Percentiles rank a stretch among this genome's conserved stretches.
Conservation (phyloP, 2,888 invertebrate species). For the Kryphioiulus occultus region DNA sequence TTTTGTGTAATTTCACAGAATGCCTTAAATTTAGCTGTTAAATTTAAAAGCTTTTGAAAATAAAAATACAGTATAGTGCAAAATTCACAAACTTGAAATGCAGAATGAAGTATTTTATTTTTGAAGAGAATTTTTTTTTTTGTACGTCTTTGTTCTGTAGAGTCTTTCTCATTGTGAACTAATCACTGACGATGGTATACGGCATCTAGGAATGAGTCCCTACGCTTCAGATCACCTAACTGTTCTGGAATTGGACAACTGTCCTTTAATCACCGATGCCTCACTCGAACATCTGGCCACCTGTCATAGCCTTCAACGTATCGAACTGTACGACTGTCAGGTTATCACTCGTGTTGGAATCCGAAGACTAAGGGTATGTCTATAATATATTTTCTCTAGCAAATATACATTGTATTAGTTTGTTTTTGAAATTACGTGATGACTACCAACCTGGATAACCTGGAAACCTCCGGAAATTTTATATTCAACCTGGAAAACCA, state of each 20-base stretch:
- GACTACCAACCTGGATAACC: no score
- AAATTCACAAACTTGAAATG: no score
- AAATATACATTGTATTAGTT: conserved; percentile 18
- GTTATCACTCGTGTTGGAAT: conserved; percentile 97
- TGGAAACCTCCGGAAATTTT: no score
- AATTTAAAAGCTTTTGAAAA: no score
- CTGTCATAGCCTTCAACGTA: conserved; percentile 94
- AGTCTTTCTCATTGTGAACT: conserved; percentile 98
- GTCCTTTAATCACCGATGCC: conserved; percentile 96
- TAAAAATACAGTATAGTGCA: no score
- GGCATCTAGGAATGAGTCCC: conserved; percentile 89
- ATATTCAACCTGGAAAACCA: no score
- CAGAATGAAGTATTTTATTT: no score
- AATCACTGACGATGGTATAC: conserved; percentile 97
- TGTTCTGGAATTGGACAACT: conserved; percentile 97
- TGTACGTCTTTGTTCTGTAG: conserved; percentile 67
- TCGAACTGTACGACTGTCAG: conserved; percentile 99
- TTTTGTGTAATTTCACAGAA: no score
- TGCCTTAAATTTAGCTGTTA: no score
- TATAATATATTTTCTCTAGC: conserved; percentile 53
- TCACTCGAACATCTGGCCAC: conserved; percentile 93
- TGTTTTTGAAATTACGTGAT: neutral
- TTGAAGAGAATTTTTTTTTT: neutral
- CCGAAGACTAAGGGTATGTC: conserved; percentile 85
- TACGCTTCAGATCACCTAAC: conserved; percentile 93